A percentile compares a stretch with the other conserved stretches of the same genome.
These are phyloP conservation scores for Drosophila anomalata DNA, from an alignment of 2,888 invertebrate species.

Conservation along the genomic window DNA sequence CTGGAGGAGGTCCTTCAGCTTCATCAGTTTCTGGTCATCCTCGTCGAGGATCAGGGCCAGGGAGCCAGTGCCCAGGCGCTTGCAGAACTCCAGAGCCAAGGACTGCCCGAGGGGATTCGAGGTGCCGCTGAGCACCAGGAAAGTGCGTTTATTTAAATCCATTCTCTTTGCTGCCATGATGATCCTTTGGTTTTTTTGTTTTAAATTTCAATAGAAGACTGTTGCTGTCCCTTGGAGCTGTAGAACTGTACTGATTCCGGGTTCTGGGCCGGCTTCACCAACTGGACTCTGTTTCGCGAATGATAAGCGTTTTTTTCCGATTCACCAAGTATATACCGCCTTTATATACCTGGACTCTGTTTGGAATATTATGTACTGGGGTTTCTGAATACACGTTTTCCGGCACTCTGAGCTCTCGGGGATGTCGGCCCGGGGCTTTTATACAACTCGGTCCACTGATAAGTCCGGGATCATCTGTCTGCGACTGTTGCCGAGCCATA, in stretches of 20 bases:
- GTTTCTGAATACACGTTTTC: conserved; percentile 7
- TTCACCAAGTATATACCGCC: conserved; percentile 13
- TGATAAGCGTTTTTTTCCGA: conserved; percentile 48
- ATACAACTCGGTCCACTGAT: conserved; percentile 27
- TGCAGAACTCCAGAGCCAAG: conserved; percentile 89
- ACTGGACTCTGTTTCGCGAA: conserved; percentile 40
- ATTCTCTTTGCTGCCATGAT: conserved; percentile 81
- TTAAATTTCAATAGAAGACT: background rate
- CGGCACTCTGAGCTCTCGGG: conserved; percentile 22
- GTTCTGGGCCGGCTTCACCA: background rate
- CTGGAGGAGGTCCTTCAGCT: conserved; percentile 85
- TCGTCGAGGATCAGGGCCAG: conserved; percentile 91
- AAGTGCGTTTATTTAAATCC: conserved; percentile 86
- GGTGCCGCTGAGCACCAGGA: conserved; percentile 92
- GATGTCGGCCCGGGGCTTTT: conserved; percentile 24
- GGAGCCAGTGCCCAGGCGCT: conserved; percentile 88
- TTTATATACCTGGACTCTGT: conserved; percentile 24
- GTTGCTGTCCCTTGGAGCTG: conserved; percentile 54
- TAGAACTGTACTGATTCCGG: conserved; percentile 69
- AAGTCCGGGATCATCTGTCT: conserved; percentile 24
- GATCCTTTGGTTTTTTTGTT: background rate
- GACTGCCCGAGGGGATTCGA: conserved; percentile 93
- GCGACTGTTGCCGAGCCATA: conserved; percentile 35
- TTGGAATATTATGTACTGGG: background rate
- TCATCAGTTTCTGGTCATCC: conserved; percentile 87